These are phyloP conservation scores for Rhadinocentrus ornatus DNA, from an alignment of 2,797 vertebrate genomes.

Conservation along the genomic window DNA sequence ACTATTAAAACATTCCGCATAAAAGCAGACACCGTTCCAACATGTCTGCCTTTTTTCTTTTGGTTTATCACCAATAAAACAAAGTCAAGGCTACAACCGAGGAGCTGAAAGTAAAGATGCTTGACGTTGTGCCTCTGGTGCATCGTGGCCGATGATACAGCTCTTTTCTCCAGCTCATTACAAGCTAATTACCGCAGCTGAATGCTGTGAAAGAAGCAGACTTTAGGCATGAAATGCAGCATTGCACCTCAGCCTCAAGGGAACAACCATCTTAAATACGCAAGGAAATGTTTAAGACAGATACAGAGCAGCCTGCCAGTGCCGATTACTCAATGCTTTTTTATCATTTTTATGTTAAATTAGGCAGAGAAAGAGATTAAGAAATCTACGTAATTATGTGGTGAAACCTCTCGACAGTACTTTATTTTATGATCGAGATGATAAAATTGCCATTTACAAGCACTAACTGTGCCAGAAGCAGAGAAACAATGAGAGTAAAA, in stretches of 20 bases:
- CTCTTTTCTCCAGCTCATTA: slow-evolving; percentile 58
- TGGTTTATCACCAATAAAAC: slow-evolving; percentile 26
- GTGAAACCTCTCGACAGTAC: slow-evolving; percentile 45
- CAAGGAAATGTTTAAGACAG: slow-evolving; percentile 30
- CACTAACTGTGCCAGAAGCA: neutral
- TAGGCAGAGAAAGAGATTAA: slow-evolving; percentile 50
- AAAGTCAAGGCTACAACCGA: slow-evolving; percentile 36
- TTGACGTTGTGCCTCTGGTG: slow-evolving; percentile 42
- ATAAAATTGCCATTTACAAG: slow-evolving; percentile 34
- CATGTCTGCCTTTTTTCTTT: slow-evolving; percentile 12
- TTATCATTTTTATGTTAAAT: slow-evolving; percentile 64
- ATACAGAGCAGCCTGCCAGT: slow-evolving; percentile 48
- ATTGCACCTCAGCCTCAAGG: slow-evolving; percentile 50
- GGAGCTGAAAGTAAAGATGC: slow-evolving; percentile 37
- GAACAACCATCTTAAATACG: slow-evolving; percentile 46
- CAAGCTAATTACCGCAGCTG: slow-evolving; percentile 64
- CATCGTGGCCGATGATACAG: slow-evolving; percentile 32
- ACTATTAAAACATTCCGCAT: slow-evolving; percentile 20
- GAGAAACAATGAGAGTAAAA: neutral
- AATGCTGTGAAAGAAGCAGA: slow-evolving; percentile 51
- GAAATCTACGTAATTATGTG: slow-evolving; percentile 55
- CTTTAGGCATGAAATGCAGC: slow-evolving; percentile 62
- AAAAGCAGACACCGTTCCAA: neutral
- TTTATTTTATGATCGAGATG: slow-evolving; percentile 44
- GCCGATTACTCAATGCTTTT: slow-evolving; percentile 50